Conservation (phyloP, 1,140 invertebrate species). For the Protaetia brevitarsis region DNA sequence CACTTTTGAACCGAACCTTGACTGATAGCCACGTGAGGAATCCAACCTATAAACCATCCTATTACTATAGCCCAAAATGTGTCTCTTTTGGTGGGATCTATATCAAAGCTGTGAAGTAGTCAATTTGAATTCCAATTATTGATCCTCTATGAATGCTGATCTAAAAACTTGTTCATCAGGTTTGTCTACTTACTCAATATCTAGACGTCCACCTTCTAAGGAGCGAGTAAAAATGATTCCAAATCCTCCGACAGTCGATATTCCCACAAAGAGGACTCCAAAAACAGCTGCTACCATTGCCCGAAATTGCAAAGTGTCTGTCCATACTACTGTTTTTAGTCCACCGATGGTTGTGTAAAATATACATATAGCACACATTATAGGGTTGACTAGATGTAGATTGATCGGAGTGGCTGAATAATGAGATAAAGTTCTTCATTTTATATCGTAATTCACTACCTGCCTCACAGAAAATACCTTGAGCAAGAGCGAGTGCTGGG, state of each 20-base stretch:
- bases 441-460: too few relatives aligned
- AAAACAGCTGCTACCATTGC: slow-evolving; percentile 1
- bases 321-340: slow-evolving; percentile 70
- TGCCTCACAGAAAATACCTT: slow-evolving; percentile 23
- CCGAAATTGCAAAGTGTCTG: slow-evolving; percentile 65
- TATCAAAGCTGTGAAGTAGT: slow-evolving; percentile 49
- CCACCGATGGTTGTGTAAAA: slow-evolving; percentile 76
- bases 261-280: neutral
- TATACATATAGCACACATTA: slow-evolving; percentile 60
- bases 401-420: slow-evolving; percentile 10
- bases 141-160: neutral
- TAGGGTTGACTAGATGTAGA: neutral
- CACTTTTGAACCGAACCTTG: slow-evolving; percentile 60
- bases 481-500: slow-evolving; percentile 56
- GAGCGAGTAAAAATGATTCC: neutral
- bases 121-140: neutral
- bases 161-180: neutral
- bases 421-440: too few relatives aligned
- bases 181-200: slow-evolving; percentile 20
- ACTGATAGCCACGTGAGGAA: slow-evolving; percentile 56
- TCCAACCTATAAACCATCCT: slow-evolving; percentile 58
- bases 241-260: slow-evolving; percentile 9
- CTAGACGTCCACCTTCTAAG: neutral
- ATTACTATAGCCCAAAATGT: slow-evolving; percentile 57
- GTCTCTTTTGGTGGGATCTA: slow-evolving; percentile 54